Evolutionary conservation across 2,113 vertebrate species (phyloP).

Genomic region (Aegithalos caudatus): DNA sequence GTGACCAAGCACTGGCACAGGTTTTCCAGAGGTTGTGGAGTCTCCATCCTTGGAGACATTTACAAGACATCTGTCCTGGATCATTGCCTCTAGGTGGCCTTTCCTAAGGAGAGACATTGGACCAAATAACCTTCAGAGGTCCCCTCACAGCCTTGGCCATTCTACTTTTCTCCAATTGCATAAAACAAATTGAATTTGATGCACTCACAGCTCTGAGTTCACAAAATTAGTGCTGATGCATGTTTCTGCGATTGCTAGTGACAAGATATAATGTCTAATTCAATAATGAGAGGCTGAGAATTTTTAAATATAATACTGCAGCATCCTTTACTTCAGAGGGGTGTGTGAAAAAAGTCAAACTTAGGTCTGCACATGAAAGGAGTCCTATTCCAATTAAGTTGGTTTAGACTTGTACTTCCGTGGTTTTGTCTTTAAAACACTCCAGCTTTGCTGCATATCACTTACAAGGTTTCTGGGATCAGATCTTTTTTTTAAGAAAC

Average conservation of each 20-base stretch:
- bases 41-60: neutral
- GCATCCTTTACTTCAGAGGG: neutral
- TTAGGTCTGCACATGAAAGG: neutral
- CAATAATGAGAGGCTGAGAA: neutral
- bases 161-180: neutral
- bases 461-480: neutral
- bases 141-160: neutral
- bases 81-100: neutral
- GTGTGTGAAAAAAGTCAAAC: neutral
- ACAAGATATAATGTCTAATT: neutral
- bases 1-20: neutral
- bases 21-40: neutral
- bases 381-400: neutral
- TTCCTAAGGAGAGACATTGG: neutral
- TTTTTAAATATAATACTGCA: neutral
- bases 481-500: neutral
- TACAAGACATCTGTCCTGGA: neutral
- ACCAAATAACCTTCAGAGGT: neutral
- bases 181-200: neutral
- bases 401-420: neutral
- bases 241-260: neutral
- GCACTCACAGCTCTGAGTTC: neutral
- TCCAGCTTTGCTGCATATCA: neutral
- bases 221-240: neutral
- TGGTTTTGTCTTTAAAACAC: neutral